A percentile compares a stretch with the other conserved stretches of the same genome.
These are phyloP conservation scores for Otolemur garnettii DNA, from an alignment of 2,113 vertebrate genomes.

Conservation along the genomic window DNA sequence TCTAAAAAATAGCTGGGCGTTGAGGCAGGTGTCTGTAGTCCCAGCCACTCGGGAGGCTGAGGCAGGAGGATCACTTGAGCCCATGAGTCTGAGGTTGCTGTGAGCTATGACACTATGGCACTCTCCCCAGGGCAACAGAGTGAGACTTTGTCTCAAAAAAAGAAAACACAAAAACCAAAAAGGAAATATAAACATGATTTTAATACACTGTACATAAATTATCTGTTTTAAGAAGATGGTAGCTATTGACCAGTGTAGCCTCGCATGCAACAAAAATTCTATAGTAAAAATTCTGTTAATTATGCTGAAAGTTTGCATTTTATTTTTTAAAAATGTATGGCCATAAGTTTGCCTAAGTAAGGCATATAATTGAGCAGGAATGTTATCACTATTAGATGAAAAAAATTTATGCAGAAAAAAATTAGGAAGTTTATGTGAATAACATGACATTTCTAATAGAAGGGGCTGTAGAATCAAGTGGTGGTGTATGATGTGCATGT, in stretches of 20 bases:
- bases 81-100: too few relatives aligned
- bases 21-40: too few relatives aligned
- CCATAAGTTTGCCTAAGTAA: background rate
- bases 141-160: too few relatives aligned
- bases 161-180: too few relatives aligned
- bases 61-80: too few relatives aligned
- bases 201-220: background rate
- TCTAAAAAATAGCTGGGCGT: too few relatives aligned
- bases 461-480: background rate
- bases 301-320: background rate
- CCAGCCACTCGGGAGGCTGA: too few relatives aligned
- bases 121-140: too few relatives aligned
- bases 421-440: background rate
- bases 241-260: background rate
- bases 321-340: conserved; percentile 5
- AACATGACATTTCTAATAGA: background rate
- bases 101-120: too few relatives aligned
- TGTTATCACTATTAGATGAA: background rate
- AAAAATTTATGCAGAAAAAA: background rate
- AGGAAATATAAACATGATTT: background rate
- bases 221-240: background rate
- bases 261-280: background rate
- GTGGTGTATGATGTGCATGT: background rate
- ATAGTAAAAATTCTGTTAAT: background rate
- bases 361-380: background rate